Percentiles rank a stretch among this genome's conserved stretches.
Conservation (phyloP, 2,113 vertebrate species). For the Rhegmatorhina hoffmannsi region DNA sequence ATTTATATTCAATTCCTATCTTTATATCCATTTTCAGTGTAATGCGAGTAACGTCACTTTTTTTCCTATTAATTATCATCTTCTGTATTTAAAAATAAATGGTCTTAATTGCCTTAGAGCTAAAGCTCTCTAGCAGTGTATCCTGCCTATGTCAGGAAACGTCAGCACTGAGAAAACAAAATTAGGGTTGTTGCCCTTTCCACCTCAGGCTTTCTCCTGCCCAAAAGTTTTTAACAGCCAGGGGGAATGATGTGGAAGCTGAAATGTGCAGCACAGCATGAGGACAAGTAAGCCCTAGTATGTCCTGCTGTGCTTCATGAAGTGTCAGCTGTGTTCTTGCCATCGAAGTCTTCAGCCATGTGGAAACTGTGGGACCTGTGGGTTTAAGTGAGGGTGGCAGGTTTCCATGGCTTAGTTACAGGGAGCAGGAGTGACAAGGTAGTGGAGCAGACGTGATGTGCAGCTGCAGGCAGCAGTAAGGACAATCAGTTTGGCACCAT, state of each 20-base stretch:
- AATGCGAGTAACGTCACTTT: background rate
- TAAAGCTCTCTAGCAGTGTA: background rate
- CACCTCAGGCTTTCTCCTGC: background rate
- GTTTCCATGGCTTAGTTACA: background rate
- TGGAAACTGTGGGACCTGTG: background rate
- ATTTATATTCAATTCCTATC: background rate
- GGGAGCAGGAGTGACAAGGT: background rate
- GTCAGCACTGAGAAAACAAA: background rate
- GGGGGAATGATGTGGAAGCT: background rate
- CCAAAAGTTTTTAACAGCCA: background rate
- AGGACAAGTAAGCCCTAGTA: background rate
- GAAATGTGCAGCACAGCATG: background rate
- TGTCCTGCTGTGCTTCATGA: background rate
- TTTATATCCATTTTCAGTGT: background rate
- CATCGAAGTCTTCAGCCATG: background rate
- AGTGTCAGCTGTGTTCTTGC: background rate
- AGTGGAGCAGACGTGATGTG: background rate
- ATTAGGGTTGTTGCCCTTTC: rapidly evolving
- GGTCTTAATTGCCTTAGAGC: background rate
- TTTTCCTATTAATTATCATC: background rate
- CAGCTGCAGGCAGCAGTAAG: background rate
- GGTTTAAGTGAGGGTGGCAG: background rate
- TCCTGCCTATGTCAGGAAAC: background rate
- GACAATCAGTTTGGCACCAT: background rate
- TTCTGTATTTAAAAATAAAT: background rate